Percentiles rank a stretch among this genome's conserved stretches.
Conservation (phyloP, 2,888 invertebrate genomes). For the Meloe dianella region DNA sequence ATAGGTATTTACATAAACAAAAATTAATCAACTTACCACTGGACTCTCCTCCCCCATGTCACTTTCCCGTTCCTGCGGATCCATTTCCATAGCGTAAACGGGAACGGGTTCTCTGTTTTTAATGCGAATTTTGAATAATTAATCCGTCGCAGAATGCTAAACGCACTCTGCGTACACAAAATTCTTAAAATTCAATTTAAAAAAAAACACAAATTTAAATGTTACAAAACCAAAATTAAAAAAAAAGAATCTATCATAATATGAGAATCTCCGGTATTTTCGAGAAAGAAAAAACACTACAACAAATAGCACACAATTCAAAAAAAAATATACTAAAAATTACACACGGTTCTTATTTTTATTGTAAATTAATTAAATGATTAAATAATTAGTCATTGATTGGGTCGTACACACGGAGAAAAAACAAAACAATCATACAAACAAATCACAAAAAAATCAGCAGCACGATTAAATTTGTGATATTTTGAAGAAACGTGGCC, state of each 20-base stretch:
- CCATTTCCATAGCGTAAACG: slow-evolving; percentile 81
- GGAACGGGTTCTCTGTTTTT: slow-evolving; percentile 87
- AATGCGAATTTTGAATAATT: slow-evolving; percentile 81
- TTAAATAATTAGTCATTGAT: too few relatives aligned
- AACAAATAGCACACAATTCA: too few relatives aligned
- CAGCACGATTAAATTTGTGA: not conserved
- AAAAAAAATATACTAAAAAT: too few relatives aligned
- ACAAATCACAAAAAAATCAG: not conserved
- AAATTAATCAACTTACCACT: slow-evolving; percentile 68
- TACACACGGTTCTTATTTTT: too few relatives aligned
- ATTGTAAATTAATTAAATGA: too few relatives aligned
- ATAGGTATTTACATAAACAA: not conserved
- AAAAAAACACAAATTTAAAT: slow-evolving; percentile 24
- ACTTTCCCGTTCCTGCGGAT: slow-evolving; percentile 69
- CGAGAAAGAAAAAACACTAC: too few relatives aligned
- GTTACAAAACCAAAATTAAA: slow-evolving; percentile 39
- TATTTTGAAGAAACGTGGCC: not conserved
- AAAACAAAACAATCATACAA: slow-evolving; percentile 17
- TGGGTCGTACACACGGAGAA: slow-evolving; percentile 48
- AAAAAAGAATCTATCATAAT: too few relatives aligned
- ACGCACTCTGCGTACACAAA: slow-evolving; percentile 53
- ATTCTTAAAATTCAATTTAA: slow-evolving; percentile 41
- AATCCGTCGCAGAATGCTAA: slow-evolving; percentile 53
- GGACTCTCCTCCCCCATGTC: slow-evolving; percentile 77
- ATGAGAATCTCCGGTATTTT: too few relatives aligned